These are phyloP conservation scores for Formicarius rufipectus DNA, from an alignment of 2,113 vertebrate species.

Conservation along the genomic window DNA sequence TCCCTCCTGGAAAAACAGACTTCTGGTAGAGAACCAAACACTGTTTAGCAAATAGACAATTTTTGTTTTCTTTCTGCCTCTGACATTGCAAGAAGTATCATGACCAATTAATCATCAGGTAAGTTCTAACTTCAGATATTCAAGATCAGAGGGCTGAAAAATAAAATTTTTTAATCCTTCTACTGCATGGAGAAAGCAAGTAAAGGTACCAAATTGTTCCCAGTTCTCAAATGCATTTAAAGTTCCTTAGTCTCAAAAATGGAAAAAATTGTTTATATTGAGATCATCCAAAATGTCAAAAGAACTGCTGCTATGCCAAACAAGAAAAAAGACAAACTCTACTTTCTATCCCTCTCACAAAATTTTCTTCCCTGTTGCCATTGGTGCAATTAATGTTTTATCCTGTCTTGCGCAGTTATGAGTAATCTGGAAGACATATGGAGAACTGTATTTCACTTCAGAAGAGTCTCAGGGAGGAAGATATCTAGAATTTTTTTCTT, in stretches of 20 bases:
- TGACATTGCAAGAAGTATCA: not conserved
- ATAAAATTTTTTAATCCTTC: rapidly evolving
- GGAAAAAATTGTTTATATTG: not conserved
- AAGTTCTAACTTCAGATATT: not conserved
- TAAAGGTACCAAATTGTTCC: not conserved
- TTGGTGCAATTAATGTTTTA: not conserved
- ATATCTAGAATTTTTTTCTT: too few species aligned
- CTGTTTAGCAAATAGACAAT: not conserved
- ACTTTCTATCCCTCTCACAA: not conserved
- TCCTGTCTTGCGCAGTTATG: not conserved
- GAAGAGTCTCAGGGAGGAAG: not conserved
- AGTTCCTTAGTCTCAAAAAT: not conserved
- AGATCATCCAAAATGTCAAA: not conserved
- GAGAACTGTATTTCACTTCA: not conserved
- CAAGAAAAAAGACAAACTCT: not conserved
- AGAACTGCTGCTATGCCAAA: rapidly evolving
- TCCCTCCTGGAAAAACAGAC: not conserved
- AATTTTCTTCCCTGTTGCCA: not conserved
- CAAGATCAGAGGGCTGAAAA: not conserved
- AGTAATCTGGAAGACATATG: not conserved
- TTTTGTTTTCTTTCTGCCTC: not conserved
- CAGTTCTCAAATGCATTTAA: not conserved
- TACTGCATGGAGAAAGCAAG: not conserved
- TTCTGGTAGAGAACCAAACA: not conserved
- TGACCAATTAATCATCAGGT: not conserved